Evolutionary conservation across 1,140 invertebrate species (phyloP).

Genomic region (Drosophila ogumai): DNA sequence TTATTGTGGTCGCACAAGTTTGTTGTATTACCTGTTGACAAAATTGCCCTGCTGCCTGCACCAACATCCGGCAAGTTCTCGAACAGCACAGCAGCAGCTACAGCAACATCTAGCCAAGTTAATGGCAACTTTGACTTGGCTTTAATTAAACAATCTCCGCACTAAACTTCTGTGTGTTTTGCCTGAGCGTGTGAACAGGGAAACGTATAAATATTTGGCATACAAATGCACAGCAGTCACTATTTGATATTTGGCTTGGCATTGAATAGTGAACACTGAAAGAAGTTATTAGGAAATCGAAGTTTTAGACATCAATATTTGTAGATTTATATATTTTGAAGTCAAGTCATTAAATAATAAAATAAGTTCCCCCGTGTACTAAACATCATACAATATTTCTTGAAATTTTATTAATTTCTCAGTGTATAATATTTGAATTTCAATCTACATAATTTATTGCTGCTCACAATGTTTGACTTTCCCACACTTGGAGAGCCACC

Average conservation of each 20-base stretch:
- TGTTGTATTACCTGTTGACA: slow-evolving; percentile 78
- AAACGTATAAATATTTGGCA: slow-evolving; percentile 48
- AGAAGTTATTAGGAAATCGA: neutral
- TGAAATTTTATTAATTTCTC: neutral
- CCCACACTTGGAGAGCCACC: slow-evolving; percentile 30
- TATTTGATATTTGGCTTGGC: slow-evolving; percentile 23
- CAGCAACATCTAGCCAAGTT: slow-evolving; percentile 46
- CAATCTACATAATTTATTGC: slow-evolving; percentile 15
- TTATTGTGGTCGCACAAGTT: slow-evolving; percentile 60
- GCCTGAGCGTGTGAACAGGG: slow-evolving; percentile 42
- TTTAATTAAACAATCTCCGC: slow-evolving; percentile 59
- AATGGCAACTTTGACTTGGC: slow-evolving; percentile 63
- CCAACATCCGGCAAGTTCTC: slow-evolving; percentile 70
- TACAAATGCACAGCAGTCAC: slow-evolving; percentile 17
- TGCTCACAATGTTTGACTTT: slow-evolving; percentile 25
- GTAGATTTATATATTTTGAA: too few species aligned
- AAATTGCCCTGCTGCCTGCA: slow-evolving; percentile 49
- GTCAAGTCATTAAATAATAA: too few species aligned
- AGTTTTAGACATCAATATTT: too few species aligned
- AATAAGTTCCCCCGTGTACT: too few species aligned
- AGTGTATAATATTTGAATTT: slow-evolving; percentile 13
- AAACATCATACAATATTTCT: too few species aligned
- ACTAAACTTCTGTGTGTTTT: slow-evolving; percentile 32
- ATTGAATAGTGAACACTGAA: slow-evolving; percentile 16
- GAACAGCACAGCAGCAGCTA: slow-evolving; percentile 20